Evolutionary conservation across 2,888 invertebrate species (phyloP).

Genomic region (Catocala fraxini): DNA sequence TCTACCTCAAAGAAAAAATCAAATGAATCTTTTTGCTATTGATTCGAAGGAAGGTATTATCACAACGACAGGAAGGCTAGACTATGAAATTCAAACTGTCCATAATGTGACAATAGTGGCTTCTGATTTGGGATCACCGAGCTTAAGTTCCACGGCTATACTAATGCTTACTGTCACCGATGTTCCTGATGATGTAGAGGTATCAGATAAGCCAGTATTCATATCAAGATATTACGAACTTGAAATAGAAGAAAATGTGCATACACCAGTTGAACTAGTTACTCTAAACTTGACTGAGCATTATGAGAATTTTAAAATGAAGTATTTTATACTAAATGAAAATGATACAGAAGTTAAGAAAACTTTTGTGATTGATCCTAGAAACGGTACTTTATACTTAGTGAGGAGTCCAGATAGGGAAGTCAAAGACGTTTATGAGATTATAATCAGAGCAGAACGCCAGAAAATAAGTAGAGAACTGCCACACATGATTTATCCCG

Average conservation of each 20-base stretch:
- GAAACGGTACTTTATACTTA: constrained; percentile 92
- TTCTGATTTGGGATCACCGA: constrained; percentile 95
- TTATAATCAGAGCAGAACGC: constrained; percentile 82
- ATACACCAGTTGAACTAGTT: constrained; percentile 91
- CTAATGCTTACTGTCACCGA: constrained; percentile 90
- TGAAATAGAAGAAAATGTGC: constrained; percentile 93
- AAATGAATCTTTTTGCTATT: constrained; percentile 91
- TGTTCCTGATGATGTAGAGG: constrained; percentile 87
- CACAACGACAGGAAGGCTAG: constrained; percentile 91
- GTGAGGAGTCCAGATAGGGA: constrained; percentile 93
- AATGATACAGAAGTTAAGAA: constrained; percentile 87
- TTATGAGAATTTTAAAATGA: constrained; percentile 89
- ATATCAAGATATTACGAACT: constrained; percentile 93
- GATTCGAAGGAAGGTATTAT: constrained; percentile 95
- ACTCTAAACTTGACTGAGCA: constrained; percentile 92
- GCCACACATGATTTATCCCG: constrained; percentile 92
- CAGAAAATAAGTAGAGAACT: constrained; percentile 90
- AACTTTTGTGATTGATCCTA: constrained; percentile 92
- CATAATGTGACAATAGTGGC: constrained; percentile 94
- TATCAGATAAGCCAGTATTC: constrained; percentile 85
- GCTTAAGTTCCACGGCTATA: constrained; percentile 92
- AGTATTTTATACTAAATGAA: constrained; percentile 89
- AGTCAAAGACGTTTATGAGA: constrained; percentile 89
- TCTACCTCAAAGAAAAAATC: constrained; percentile 89
- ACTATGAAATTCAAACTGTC: constrained; percentile 89